Evolutionary conservation across 1,140 invertebrate genomes (phyloP).

Genomic region (Rhyacophila brunnea): DNA sequence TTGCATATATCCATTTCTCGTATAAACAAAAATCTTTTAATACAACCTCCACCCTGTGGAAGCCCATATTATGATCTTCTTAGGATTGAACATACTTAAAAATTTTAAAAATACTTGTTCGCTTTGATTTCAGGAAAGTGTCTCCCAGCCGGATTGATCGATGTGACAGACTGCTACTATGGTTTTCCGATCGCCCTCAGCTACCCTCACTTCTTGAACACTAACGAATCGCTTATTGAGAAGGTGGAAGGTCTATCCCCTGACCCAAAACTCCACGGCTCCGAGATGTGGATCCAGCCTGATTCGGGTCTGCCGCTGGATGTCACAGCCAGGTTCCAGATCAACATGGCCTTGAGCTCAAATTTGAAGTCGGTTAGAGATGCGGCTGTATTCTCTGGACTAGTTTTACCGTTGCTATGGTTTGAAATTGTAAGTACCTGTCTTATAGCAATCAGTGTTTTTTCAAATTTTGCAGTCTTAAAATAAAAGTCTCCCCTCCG

Average conservation of each 20-base stretch:
- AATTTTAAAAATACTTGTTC: neutral
- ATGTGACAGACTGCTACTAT: constrained; percentile 80
- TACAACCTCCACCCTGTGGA: no score
- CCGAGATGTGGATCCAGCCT: constrained; percentile 51
- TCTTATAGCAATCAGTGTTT: no score
- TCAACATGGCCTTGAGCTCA: constrained; percentile 76
- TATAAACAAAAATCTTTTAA: no score
- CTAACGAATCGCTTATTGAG: constrained; percentile 63
- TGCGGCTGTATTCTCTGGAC: constrained; percentile 62
- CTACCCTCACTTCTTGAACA: constrained; percentile 84
- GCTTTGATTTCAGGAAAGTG: constrained; percentile 54
- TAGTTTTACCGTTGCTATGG: constrained; percentile 75
- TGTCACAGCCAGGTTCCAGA: constrained; percentile 74
- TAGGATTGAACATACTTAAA: neutral
- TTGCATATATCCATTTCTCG: no score
- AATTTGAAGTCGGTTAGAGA: constrained; percentile 63
- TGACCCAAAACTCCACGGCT: constrained; percentile 44
- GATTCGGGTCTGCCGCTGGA: constrained; percentile 74
- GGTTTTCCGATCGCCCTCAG: constrained; percentile 83
- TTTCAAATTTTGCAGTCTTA: no score
- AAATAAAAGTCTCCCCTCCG: no score
- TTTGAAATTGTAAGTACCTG: constrained; percentile 79
- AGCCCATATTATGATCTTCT: no score
- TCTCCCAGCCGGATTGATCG: constrained; percentile 68
- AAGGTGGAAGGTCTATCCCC: constrained; percentile 72